A percentile compares a stretch with the other conserved stretches of the same genome.
Evolutionary conservation across 1,140 invertebrate species (phyloP).

Genomic region (Neodiprion lecontei): DNA sequence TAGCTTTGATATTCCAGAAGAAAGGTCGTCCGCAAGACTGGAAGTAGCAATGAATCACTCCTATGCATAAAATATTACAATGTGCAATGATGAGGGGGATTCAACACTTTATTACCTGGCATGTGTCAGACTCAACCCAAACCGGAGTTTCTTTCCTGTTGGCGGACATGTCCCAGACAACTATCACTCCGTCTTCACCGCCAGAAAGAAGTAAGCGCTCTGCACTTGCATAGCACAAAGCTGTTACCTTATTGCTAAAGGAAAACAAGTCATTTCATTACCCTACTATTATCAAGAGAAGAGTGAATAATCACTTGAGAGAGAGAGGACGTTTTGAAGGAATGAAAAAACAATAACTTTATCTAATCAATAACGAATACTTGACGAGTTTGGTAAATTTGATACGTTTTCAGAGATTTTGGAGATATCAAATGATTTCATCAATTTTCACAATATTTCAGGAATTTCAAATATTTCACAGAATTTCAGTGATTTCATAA

Average conservation of each 20-base stretch:
- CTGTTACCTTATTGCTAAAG: conserved; percentile 80
- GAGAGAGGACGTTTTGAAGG: background rate
- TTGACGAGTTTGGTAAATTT: too few relatives aligned
- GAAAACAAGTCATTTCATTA: conserved; percentile 27
- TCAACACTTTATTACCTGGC: conserved; percentile 59
- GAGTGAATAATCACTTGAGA: background rate
- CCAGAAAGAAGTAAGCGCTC: conserved; percentile 89
- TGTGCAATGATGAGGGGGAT: conserved; percentile 9
- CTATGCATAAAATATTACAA: background rate
- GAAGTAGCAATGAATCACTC: conserved; percentile 20
- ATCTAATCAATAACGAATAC: too few relatives aligned
- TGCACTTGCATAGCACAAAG: conserved; percentile 80
- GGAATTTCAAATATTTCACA: too few relatives aligned
- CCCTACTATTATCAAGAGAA: background rate
- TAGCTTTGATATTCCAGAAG: conserved; percentile 98
- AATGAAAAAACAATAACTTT: conserved; percentile 17
- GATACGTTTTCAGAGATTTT: too few relatives aligned
- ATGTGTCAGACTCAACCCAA: conserved; percentile 93
- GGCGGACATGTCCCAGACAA: conserved; percentile 94
- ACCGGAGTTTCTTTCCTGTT: conserved; percentile 90
- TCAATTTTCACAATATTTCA: too few relatives aligned
- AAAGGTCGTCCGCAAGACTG: conserved; percentile 93
- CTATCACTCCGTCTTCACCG: conserved; percentile 91
- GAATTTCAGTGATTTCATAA: too few relatives aligned
- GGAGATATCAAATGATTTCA: too few relatives aligned